A percentile compares a stretch with the other conserved stretches of the same genome.
phyloP scores from a whole-genome alignment of 2,888 invertebrate species.

The Lasius fuliginosus region DNA sequence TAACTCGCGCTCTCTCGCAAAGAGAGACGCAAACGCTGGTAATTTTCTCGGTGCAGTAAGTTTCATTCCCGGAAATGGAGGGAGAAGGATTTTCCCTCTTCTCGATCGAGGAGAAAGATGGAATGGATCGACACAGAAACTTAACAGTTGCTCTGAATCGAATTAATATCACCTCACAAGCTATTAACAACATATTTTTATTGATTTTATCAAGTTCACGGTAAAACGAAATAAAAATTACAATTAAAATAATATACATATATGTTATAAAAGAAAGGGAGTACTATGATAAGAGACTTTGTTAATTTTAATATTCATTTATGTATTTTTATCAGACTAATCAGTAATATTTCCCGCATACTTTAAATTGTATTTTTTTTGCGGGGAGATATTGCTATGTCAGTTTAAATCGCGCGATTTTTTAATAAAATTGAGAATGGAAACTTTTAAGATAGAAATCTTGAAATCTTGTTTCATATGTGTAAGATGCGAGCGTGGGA shows the following conservation, averaged over 20 bases:
- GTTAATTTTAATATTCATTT: background rate
- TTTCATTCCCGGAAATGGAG: background rate
- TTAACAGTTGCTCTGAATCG: background rate
- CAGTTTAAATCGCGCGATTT: background rate
- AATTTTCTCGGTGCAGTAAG: constrained; percentile 37
- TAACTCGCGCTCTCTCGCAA: constrained; percentile 4
- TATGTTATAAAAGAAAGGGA: background rate
- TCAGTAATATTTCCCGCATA: background rate
- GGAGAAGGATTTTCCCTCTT: background rate
- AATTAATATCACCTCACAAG: background rate
- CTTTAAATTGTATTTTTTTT: background rate
- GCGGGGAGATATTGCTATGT: background rate
- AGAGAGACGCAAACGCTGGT: constrained; percentile 36
- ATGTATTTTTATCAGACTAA: background rate
- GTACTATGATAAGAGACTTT: background rate
- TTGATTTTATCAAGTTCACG: background rate
- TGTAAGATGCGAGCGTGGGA: background rate
- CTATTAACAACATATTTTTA: background rate
- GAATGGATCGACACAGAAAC: background rate
- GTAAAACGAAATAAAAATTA: background rate
- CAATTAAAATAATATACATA: background rate
- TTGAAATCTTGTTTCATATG: background rate
- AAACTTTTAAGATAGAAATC: background rate
- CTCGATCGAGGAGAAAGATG: background rate
- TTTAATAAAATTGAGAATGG: background rate